Base-by-base conservation (phyloP, 1,140 invertebrate genomes). In the Maniola jurtina region DNA sequence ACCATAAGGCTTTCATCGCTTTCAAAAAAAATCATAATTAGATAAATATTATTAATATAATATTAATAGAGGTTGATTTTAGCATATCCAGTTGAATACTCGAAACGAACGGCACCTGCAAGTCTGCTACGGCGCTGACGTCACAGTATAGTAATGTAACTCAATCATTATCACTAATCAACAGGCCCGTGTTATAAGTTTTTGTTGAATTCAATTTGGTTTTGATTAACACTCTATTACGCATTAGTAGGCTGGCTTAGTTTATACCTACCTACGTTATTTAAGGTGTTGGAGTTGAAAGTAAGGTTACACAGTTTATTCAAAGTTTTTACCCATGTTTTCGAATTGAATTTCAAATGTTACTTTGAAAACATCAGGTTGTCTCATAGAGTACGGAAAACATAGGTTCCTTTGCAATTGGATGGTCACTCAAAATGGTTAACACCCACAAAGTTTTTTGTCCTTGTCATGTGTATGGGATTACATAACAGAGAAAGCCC, bases 61-160 rank as follows among this genome's bases (percentile, higher is more conserved):
- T 50, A 0, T 50, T 16, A 16, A 57, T 57, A n/a, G 54, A 57
- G 35, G n/a, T 45, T 63, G 36, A 57, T 6, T 38, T 48, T 56
- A 38, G 52, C 55, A 48, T 61, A 61, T 67, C 15, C 34, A 57
- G 47, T 57, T 50, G 36, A 61, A 61, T 57, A 55, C 33, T 50
- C 55, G 8, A 57, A 54, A 58, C 36, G 25, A 61, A 61, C 60
- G 73, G 71, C 77, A 76, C 77, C 77, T 75, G 77, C 52, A 66
- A 68, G 71, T 80, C 77, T 80, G 70, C 73, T 65, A 66, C 34
- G 58, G 42, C 42, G 64, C 13, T 80, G 77, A 80, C 73, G 73
- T 80, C 75, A 80, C 67, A 52, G 33, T 54, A 54, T 58, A 70
- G 59, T 73, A 75, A 75, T 69, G 61, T 64, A 69, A 66, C 62